Evolutionary conservation across 1,140 invertebrate genomes (phyloP).

Genomic region (Cephus cinctus): DNA sequence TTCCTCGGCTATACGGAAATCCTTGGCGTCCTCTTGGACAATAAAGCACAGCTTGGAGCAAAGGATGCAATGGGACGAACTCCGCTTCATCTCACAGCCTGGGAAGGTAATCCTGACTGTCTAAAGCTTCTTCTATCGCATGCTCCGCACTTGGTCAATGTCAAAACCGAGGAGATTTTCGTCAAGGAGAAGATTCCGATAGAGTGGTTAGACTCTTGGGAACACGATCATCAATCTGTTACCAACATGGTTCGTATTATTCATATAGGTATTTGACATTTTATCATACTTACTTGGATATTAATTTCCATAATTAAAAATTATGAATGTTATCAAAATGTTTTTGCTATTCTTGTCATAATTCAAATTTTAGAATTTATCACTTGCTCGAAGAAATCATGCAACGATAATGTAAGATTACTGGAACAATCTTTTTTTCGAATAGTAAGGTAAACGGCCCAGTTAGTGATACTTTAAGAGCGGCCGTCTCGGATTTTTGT

Average conservation of each 20-base stretch:
- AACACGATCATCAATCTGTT: constrained; percentile 21
- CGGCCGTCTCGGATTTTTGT: too few relatives aligned
- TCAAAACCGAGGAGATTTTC: constrained; percentile 3
- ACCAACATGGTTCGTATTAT: constrained; percentile 13
- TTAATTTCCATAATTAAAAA: too few relatives aligned
- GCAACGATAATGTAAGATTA: too few relatives aligned
- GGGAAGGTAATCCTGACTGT: constrained; percentile 46
- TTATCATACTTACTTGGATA: too few relatives aligned
- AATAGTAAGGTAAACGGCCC: too few relatives aligned
- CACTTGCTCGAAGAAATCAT: too few relatives aligned
- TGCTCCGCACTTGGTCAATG: background rate
- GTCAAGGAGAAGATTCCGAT: background rate
- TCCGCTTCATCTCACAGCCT: constrained; percentile 52
- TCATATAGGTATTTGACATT: too few relatives aligned
- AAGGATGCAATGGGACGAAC: constrained; percentile 49
- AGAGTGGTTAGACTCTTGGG: constrained; percentile 20
- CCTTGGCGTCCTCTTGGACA: constrained; percentile 43
- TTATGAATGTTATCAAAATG: too few relatives aligned
- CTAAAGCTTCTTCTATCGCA: constrained; percentile 21
- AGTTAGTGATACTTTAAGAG: too few relatives aligned
- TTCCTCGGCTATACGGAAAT: constrained; percentile 41
- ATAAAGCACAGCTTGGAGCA: constrained; percentile 42
- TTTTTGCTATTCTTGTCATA: too few relatives aligned
- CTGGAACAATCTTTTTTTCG: too few relatives aligned
- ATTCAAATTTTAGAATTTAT: too few relatives aligned